Percentiles rank a stretch among this genome's conserved stretches.
phyloP scores from a whole-genome alignment of 2,797 vertebrate genomes.

The Macrochelys suwanniensis region DNA sequence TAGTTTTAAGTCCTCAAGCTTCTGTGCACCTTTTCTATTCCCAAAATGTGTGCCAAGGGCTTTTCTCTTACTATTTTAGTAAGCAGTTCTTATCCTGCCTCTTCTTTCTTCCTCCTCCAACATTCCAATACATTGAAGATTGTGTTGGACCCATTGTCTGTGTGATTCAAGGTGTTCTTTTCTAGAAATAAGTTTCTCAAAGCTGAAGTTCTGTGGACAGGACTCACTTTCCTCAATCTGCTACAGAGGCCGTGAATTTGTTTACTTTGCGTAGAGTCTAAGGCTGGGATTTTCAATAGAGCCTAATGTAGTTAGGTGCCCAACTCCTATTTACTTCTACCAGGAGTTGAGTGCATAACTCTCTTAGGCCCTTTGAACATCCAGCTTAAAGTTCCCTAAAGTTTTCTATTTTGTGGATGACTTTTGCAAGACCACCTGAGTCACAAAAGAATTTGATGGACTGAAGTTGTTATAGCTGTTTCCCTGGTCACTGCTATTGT shows the following conservation, averaged over 20 bases:
- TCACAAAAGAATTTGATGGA: not conserved
- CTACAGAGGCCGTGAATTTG: not conserved
- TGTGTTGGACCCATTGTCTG: not conserved
- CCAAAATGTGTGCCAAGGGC: not conserved
- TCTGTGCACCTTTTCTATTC: not conserved
- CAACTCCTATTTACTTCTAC: not conserved
- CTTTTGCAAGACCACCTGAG: not conserved
- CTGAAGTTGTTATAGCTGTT: not conserved
- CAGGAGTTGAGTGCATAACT: not conserved
- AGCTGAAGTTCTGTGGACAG: accelerated
- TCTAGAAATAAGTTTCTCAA: not conserved
- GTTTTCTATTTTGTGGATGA: not conserved
- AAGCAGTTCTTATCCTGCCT: not conserved
- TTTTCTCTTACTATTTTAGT: not conserved
- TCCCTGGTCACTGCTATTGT: not conserved
- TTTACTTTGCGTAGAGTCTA: not conserved
- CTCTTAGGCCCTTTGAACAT: not conserved
- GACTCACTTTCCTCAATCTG: not conserved
- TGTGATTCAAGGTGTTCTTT: not conserved
- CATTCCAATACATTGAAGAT: not conserved
- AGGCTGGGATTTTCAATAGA: not conserved
- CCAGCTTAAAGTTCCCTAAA: not conserved
- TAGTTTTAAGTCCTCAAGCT: not conserved
- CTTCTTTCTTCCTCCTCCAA: not conserved
- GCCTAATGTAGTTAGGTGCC: not conserved